phyloP scores from a whole-genome alignment of 2,113 vertebrate species.

The Isurus oxyrinchus region DNA sequence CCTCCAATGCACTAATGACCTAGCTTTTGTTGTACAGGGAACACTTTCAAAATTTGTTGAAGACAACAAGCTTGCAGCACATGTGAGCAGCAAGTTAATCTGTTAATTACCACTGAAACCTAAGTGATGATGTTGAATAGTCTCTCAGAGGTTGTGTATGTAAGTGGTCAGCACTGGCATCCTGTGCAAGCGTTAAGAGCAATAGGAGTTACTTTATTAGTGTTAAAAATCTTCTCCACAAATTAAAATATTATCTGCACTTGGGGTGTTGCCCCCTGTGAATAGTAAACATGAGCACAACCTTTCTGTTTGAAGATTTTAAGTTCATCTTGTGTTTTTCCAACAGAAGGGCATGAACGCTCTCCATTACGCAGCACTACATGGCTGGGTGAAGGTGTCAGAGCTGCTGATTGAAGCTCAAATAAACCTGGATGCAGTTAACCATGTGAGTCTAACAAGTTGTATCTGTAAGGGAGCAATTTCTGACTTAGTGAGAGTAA shows the following conservation, averaged over 20 bases:
- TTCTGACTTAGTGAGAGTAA: neutral
- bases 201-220: neutral
- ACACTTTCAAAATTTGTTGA: too few relatives aligned
- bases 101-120: neutral
- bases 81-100: neutral
- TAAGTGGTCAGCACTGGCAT: neutral
- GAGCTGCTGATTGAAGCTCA: conserved; percentile 62
- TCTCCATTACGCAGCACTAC: conserved; percentile 68
- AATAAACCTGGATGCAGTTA: conserved; percentile 57
- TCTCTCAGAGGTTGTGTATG: neutral
- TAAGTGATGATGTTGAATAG: too few relatives aligned
- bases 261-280: neutral
- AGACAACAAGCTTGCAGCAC: neutral
- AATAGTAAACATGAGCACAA: neutral
- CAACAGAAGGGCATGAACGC: conserved; percentile 67
- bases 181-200: neutral
- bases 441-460: conserved; percentile 59
- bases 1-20: too few relatives aligned
- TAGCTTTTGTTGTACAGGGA: too few relatives aligned
- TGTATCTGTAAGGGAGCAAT: neutral
- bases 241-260: neutral
- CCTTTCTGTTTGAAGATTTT: neutral
- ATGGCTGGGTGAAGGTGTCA: conserved; percentile 57
- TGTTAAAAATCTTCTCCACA: neutral
- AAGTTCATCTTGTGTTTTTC: conserved; percentile 6